Evolutionary conservation across 2,113 vertebrate genomes (phyloP).

Genomic region (Podarcis cretensis): DNA sequence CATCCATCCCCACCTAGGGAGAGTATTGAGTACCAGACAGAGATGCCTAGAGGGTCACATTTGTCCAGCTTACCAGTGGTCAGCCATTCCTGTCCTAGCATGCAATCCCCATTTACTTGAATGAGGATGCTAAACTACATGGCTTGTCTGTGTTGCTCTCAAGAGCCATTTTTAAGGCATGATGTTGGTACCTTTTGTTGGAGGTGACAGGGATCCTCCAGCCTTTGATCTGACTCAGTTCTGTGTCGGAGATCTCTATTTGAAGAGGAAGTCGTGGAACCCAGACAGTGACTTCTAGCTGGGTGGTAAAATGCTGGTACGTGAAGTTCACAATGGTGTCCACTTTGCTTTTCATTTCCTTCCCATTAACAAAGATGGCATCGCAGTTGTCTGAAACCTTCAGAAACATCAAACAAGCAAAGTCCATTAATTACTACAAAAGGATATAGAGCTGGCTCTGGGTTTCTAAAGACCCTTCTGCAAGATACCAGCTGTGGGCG

Average conservation of each 20-base stretch:
- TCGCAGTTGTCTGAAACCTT: constrained; percentile 91
- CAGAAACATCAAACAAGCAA: background rate
- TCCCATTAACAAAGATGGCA: constrained; percentile 91
- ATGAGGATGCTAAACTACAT: background rate
- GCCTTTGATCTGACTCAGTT: constrained; percentile 97
- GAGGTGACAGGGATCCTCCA: constrained; percentile 93
- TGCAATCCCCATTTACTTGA: background rate
- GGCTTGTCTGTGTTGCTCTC: background rate
- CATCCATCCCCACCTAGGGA: no score
- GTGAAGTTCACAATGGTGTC: constrained; percentile 91
- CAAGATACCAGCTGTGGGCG: no score
- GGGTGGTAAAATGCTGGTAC: constrained; percentile 90
- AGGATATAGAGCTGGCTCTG: background rate
- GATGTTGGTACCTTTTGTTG: constrained; percentile 83
- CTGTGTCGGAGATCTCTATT: constrained; percentile 93
- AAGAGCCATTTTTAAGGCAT: background rate
- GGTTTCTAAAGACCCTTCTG: background rate
- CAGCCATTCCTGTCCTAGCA: no score
- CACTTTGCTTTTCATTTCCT: constrained; percentile 93
- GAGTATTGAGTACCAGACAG: no score
- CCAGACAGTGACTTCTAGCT: constrained; percentile 91
- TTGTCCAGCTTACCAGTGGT: no score
- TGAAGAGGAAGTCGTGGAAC: constrained; percentile 92
- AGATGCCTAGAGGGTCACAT: no score
- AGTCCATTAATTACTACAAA: constrained; percentile 23